Evolutionary conservation across 2,113 vertebrate genomes (phyloP).

Genomic region (Sylvietta virens): DNA sequence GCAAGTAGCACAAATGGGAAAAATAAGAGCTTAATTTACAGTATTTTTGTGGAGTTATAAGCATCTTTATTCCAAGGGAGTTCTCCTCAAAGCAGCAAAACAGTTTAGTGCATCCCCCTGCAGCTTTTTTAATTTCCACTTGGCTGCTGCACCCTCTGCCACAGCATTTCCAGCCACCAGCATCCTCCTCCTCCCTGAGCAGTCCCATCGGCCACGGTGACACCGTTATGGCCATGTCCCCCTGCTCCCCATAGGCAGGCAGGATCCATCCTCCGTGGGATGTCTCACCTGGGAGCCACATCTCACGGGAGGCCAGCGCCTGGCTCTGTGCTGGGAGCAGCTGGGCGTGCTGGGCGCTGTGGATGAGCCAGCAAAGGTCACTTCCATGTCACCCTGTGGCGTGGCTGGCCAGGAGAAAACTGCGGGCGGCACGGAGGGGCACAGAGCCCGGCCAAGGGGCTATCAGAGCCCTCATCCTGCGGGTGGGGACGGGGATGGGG

Average conservation of each 20-base stretch:
- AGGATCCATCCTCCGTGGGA: fast-evolving
- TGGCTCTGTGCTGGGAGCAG: background rate
- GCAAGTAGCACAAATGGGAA: background rate
- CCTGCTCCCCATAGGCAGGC: fast-evolving
- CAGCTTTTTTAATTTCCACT: background rate
- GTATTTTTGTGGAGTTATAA: background rate
- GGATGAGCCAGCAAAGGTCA: background rate
- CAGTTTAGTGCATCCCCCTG: background rate
- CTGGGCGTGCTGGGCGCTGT: fast-evolving
- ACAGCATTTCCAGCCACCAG: background rate
- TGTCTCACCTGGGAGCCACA: background rate
- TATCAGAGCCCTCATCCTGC: background rate
- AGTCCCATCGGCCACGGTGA: fast-evolving
- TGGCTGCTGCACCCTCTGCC: background rate
- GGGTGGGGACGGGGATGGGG: background rate
- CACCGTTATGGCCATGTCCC: fast-evolving
- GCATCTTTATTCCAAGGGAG: background rate
- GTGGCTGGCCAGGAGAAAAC: background rate
- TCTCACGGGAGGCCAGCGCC: fast-evolving
- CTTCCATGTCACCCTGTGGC: background rate
- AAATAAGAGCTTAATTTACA: background rate
- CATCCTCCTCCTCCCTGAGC: background rate
- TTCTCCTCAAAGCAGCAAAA: background rate
- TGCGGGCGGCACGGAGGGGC: fast-evolving
- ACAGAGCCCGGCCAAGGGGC: background rate